Evolutionary conservation across 2,797 vertebrate species (phyloP), one percentile per base, ranked within the genome.

Genomic region (Geotrypetes seraphini): DNA sequence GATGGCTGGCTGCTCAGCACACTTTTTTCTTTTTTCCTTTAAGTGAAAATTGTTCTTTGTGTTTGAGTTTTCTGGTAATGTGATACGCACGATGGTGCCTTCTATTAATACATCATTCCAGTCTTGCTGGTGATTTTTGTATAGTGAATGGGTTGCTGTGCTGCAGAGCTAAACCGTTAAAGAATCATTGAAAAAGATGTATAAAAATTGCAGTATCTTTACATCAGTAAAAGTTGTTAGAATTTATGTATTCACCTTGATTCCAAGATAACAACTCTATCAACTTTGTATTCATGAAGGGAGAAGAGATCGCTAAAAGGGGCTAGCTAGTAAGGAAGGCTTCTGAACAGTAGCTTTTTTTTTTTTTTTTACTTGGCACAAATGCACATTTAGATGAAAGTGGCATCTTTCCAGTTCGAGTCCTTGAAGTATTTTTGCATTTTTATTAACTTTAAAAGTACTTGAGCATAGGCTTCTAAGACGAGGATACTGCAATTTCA

Each of bases 61-160:
- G 76, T 79, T 75, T 69, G 66, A 71, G 82, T 87, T 83, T 81
- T 87, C 73, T 85, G 78, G 81, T 79, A 56, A 88, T 79, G 71
- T 84, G 79, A 90, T 80, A 85, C 84, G 88, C 89, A 92, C 91
- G 87, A 90, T 83, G 89, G 89, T 94, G 90, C 92, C 92, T 96
- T 94, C 86, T 79, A 71, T 80, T 71, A 81, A 82, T 81, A 87
- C 84, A 87, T 89, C 82, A 85, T 88, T 91, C 79, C 81, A 88
- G 87, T 88, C 85, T 88, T 72, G 84, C 81, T 86, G 78, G 82
- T 83, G 77, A 72, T 77, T 81, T 75, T 80, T 75, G 73, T 77
- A 66, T 68, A 54, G 77, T 81, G 74, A 80, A 78, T 79, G 64
- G 72, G 71, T 65, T 75, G 67, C 76, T 80, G 79, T 73, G 75